These are phyloP conservation scores for Gracilinanus agilis DNA, from an alignment of 2,113 vertebrate species.

Conservation along the genomic window DNA sequence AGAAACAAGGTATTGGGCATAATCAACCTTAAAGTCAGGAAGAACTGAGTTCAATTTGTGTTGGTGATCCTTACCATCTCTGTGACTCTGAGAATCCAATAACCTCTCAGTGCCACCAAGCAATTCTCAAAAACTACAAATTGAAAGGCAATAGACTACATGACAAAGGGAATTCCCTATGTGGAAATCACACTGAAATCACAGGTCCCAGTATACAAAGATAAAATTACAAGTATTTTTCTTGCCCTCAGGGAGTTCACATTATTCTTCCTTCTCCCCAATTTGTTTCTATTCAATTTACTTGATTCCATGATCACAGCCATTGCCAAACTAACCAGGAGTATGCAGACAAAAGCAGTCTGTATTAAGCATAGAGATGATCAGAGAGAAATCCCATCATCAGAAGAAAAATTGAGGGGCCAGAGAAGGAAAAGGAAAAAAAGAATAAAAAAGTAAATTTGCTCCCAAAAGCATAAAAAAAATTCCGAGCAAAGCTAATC, in stretches of 20 bases:
- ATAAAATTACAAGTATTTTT: neutral
- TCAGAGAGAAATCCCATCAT: neutral
- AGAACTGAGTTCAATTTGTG: neutral
- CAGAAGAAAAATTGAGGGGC: neutral
- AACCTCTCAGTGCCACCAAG: neutral
- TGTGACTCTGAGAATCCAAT: neutral
- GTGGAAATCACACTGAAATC: neutral
- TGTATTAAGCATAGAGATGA: neutral
- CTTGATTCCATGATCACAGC: neutral
- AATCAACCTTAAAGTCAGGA: neutral
- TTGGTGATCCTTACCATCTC: neutral
- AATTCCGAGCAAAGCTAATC: constrained; percentile 9
- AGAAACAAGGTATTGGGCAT: neutral
- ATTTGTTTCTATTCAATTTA: neutral
- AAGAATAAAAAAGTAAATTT: neutral
- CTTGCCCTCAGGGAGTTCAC: neutral
- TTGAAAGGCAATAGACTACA: neutral
- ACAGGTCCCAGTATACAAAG: neutral
- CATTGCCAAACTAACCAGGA: neutral
- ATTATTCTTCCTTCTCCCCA: neutral
- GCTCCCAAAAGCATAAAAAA: constrained; percentile 4
- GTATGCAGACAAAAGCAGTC: neutral
- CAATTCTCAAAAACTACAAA: neutral
- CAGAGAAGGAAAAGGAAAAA: neutral
- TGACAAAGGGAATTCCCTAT: neutral